Percentiles rank a stretch among this genome's conserved stretches.
phyloP scores from a whole-genome alignment of 2,797 vertebrate species.

The Morelia viridis region DNA sequence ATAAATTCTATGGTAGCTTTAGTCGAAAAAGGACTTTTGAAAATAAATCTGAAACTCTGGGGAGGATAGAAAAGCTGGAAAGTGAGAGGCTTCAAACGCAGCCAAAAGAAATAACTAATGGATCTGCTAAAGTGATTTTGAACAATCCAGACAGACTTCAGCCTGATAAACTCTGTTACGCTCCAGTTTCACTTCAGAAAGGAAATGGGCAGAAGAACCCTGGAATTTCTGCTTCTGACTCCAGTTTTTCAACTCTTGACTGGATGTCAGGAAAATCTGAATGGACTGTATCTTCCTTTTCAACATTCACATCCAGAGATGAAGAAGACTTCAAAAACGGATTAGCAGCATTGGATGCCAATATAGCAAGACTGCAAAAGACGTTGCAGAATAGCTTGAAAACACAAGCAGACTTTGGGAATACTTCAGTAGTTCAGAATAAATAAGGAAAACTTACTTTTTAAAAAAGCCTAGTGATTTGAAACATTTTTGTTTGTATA shows the following conservation, averaged over 20 bases:
- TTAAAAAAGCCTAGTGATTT: neutral
- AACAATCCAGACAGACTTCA: slow-evolving; percentile 41
- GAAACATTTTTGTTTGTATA: slow-evolving; percentile 35
- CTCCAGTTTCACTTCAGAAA: neutral
- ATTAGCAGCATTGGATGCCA: slow-evolving; percentile 89
- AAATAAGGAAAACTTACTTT: neutral
- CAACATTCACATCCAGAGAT: slow-evolving; percentile 86
- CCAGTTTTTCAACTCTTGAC: slow-evolving; percentile 72
- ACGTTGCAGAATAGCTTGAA: slow-evolving; percentile 78
- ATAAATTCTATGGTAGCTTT: slow-evolving; percentile 31
- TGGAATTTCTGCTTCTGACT: slow-evolving; percentile 47
- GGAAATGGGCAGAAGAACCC: slow-evolving; percentile 33
- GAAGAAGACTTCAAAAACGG: slow-evolving; percentile 87
- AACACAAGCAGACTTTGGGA: slow-evolving; percentile 63
- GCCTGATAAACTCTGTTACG: neutral
- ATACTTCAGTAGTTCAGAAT: neutral
- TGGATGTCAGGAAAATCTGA: slow-evolving; percentile 75
- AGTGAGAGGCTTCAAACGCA: slow-evolving; percentile 54
- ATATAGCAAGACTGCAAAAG: slow-evolving; percentile 86
- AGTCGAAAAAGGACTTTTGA: slow-evolving; percentile 45
- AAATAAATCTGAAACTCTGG: slow-evolving; percentile 33
- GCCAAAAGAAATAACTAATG: slow-evolving; percentile 49
- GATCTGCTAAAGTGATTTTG: slow-evolving; percentile 37
- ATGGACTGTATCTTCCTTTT: slow-evolving; percentile 81
- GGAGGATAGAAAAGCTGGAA: slow-evolving; percentile 26